Evolutionary conservation across 2,888 invertebrate genomes (phyloP), one percentile per base, ranked within the genome.

Genomic region (Cheilosia soror): DNA sequence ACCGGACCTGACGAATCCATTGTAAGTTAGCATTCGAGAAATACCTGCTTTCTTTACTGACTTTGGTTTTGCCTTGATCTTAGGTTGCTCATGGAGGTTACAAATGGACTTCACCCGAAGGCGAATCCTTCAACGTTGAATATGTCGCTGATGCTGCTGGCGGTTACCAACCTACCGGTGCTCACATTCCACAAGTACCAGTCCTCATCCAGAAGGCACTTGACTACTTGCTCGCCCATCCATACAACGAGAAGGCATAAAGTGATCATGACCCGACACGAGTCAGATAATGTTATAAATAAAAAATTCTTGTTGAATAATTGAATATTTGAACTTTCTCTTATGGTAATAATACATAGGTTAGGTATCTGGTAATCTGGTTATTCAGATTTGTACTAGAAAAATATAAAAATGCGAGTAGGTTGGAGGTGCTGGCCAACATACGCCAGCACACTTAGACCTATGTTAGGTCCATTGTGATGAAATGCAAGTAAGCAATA

Each of bases 81-180:
- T 79, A 92, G 92, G 92, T 94, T 78, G 95, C 94, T 0, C 93
- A 94, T 88, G 95, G 95, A 25, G 93, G 93, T 89, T 95, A 92
- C 92, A 93, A 93, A 62, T 95, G 95, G 91, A 93, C 94, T 2
- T 93, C 94, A 44, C 95, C 95, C 0, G 95, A 95, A n/a, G 95
- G 95, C 31, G 90, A 92, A 76, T 92, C 91, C 81, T 94, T 95
- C 88, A 93, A 94, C 87, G 89, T 95, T 76, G 92, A 93, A 2
- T 96, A 96, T 92, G 91, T 94, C 44, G 95, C 96, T 66, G 94
- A 96, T 89, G 44, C 44, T 13, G 95, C 96, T 90, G 95, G 95
- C 87, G 95, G 95, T 66, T 95, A 93, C 93, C 94, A 95, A 90
- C 95, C 95, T 7, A 93, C 89, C 72, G 92, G 92, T 72, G 92